A percentile compares a stretch with the other conserved stretches of the same genome.
Evolutionary conservation across 2,888 invertebrate genomes (phyloP).

Genomic region (Tetranychus truncatus): DNA sequence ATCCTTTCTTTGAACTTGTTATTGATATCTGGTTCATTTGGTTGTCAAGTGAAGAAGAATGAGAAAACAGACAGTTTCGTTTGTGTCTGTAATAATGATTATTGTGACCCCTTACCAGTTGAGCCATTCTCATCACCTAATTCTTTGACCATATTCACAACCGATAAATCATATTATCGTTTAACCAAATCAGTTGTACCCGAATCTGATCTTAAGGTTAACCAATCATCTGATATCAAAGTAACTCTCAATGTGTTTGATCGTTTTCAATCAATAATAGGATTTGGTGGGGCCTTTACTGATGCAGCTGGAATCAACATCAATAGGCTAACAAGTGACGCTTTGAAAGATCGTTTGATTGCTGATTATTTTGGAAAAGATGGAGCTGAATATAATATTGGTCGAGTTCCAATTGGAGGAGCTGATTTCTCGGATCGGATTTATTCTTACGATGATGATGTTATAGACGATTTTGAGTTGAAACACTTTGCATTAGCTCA

Average conservation of each 20-base stretch:
- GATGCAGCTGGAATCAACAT: conserved; percentile 7
- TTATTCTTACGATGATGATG: conserved; percentile 30
- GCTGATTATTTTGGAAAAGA: not conserved
- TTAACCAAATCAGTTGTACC: not conserved
- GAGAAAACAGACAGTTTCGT: not conserved
- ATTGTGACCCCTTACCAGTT: not conserved
- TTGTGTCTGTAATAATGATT: not conserved
- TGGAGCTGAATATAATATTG: not conserved
- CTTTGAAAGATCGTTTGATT: not conserved
- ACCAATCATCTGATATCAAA: not conserved
- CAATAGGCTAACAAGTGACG: not conserved
- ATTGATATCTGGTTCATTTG: too few species aligned
- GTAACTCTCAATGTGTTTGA: not conserved
- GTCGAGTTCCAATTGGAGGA: conserved; percentile 43
- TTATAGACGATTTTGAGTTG: not conserved
- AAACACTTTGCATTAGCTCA: not conserved
- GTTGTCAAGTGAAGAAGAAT: too few species aligned
- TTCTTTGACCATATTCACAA: too few species aligned
- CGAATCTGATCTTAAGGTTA: not conserved
- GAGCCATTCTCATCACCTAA: not conserved
- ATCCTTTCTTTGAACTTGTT: too few species aligned
- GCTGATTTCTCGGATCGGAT: not conserved
- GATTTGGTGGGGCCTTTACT: conserved; percentile 10
- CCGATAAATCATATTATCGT: not conserved
- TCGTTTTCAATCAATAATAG: not conserved